Evolutionary conservation across 2,888 invertebrate genomes (phyloP).

Genomic region (Ecliptopera silaceata): DNA sequence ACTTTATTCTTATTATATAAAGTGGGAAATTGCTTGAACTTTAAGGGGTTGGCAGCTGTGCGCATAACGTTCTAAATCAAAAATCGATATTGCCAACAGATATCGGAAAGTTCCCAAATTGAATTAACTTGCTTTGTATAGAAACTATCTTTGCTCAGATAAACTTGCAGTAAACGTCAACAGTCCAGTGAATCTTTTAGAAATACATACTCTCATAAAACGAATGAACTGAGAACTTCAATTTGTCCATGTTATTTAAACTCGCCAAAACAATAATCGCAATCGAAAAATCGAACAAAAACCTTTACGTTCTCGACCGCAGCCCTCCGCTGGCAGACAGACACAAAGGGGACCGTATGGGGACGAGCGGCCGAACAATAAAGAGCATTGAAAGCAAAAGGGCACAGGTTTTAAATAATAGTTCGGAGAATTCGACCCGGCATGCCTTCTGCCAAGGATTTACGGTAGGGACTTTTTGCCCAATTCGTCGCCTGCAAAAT

Average conservation of each 20-base stretch:
- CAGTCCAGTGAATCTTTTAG: not conserved
- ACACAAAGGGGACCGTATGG: constrained; percentile 55
- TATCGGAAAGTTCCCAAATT: constrained; percentile 21
- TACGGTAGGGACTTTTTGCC: constrained; percentile 52
- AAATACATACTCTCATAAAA: not conserved
- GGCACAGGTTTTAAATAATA: constrained; percentile 67
- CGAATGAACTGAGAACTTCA: not conserved
- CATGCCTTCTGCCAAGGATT: constrained; percentile 51
- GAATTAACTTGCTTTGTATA: constrained; percentile 10
- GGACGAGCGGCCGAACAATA: constrained; percentile 52
- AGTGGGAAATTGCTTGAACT: constrained; percentile 29
- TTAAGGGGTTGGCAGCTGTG: constrained; percentile 18
- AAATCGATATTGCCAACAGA: constrained; percentile 42
- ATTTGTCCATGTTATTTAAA: constrained; percentile 14
- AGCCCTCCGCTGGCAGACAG: constrained; percentile 45
- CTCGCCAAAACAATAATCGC: constrained; percentile 23
- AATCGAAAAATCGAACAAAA: constrained; percentile 28
- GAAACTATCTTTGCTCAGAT: not conserved
- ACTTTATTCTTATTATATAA: constrained; percentile 15
- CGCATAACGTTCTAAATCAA: constrained; percentile 46
- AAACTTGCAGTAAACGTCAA: not conserved
- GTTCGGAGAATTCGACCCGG: constrained; percentile 57
- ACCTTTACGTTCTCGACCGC: constrained; percentile 32
- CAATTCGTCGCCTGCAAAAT: constrained; percentile 49
- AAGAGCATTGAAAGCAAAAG: constrained; percentile 60